These are phyloP conservation scores for Moxostoma hubbsi DNA, from an alignment of 2,797 vertebrate species.

Conservation along the genomic window DNA sequence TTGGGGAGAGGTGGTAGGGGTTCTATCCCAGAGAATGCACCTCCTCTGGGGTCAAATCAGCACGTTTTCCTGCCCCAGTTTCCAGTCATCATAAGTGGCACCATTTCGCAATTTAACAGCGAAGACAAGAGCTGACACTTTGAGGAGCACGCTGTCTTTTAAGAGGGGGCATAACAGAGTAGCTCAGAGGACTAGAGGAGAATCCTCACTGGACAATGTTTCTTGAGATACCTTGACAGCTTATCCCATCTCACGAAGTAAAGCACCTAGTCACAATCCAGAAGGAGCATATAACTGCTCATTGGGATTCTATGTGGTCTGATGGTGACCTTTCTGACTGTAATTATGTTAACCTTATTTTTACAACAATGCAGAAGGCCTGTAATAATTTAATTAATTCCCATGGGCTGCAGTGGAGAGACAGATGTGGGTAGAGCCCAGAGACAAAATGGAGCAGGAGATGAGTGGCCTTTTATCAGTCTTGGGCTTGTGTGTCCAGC, in stretches of 20 bases:
- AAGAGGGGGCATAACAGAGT: not conserved
- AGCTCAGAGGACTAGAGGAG: not conserved
- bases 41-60: slow-evolving; percentile 17
- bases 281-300: slow-evolving; percentile 16
- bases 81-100: slow-evolving; percentile 34
- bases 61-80: slow-evolving; percentile 7
- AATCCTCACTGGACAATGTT: slow-evolving; percentile 12
- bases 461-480: slow-evolving; percentile 36
- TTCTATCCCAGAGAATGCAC: not conserved
- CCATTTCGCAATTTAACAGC: slow-evolving; percentile 46
- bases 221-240: slow-evolving; percentile 8
- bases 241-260: not conserved
- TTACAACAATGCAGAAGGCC: slow-evolving; percentile 55
- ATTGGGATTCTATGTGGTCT: slow-evolving; percentile 47
- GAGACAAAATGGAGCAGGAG: slow-evolving; percentile 28
- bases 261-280: not conserved
- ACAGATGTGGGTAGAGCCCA: slow-evolving; percentile 7
- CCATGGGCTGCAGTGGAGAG: slow-evolving; percentile 35
- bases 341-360: slow-evolving; percentile 64
- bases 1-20: not conserved
- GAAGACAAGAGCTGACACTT: slow-evolving; percentile 19
- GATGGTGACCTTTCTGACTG: slow-evolving; percentile 56
- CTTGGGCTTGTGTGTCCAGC: slow-evolving; percentile 17
- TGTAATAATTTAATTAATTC: slow-evolving; percentile 62
- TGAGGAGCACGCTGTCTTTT: slow-evolving; percentile 4